Percentiles rank a stretch among this genome's conserved stretches.
These are phyloP conservation scores for Spilarctia lutea DNA, from an alignment of 2,888 invertebrate species.

Conservation along the genomic window DNA sequence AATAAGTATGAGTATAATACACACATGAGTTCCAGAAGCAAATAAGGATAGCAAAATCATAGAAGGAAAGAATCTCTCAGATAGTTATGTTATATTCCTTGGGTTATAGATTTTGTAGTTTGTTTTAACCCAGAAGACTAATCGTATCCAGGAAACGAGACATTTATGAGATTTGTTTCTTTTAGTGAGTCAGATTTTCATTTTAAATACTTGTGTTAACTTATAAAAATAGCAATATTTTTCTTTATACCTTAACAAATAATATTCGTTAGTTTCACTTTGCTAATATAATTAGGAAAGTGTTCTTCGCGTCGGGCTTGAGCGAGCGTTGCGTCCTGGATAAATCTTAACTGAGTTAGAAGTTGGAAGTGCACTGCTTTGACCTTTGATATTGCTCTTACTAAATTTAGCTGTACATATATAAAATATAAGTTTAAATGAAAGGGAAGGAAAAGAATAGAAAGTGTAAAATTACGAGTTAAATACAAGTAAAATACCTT, in stretches of 20 bases:
- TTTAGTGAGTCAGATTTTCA: background rate
- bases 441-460: background rate
- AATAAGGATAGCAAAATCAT: too few relatives aligned
- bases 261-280: constrained; percentile 33
- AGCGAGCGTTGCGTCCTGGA: constrained; percentile 30
- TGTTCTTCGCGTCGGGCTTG: constrained; percentile 28
- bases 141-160: background rate
- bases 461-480: background rate
- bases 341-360: constrained; percentile 49
- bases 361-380: constrained; percentile 46
- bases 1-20: too few relatives aligned
- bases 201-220: background rate
- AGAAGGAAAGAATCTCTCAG: background rate
- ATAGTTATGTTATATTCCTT: background rate
- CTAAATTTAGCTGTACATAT: constrained; percentile 23
- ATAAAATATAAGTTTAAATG: background rate
- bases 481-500: background rate
- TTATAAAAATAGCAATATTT: background rate
- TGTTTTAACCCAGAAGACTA: background rate
- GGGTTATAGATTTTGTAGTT: background rate
- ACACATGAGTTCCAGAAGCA: too few relatives aligned
- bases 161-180: background rate
- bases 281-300: constrained; percentile 41
- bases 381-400: constrained; percentile 43
- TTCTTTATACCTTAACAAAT: constrained; percentile 19